A percentile compares a stretch with the other conserved stretches of the same genome.
phyloP scores from a whole-genome alignment of 2,888 invertebrate species.

The Nomada fucata region DNA sequence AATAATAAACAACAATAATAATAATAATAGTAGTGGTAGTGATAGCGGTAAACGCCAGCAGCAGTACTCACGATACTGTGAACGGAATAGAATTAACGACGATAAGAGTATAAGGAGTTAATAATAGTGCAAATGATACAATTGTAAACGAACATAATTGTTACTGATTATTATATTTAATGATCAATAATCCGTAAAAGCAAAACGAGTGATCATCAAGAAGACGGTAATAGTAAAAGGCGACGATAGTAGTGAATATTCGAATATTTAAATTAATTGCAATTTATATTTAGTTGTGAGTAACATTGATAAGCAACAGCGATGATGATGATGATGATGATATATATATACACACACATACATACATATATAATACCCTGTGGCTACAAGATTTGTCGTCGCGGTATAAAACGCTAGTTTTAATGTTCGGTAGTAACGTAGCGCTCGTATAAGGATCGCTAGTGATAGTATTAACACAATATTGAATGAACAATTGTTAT shows the following conservation, averaged over 20 bases:
- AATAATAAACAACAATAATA: slow-evolving; percentile 13
- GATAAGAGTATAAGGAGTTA: slow-evolving; percentile 41
- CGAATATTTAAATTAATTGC: slow-evolving; percentile 37
- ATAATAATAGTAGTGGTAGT: slow-evolving; percentile 23
- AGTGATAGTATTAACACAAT: slow-evolving; percentile 32
- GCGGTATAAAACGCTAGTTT: slow-evolving; percentile 3
- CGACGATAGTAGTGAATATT: slow-evolving; percentile 40
- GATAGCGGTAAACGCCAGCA: slow-evolving; percentile 23
- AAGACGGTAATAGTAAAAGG: slow-evolving; percentile 44
- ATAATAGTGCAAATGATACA: slow-evolving; percentile 18
- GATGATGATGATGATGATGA: slow-evolving; percentile 22
- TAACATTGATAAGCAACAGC: slow-evolving; percentile 35
- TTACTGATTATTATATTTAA: slow-evolving; percentile 46
- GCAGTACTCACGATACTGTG: slow-evolving; percentile 31
- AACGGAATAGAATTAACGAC: slow-evolving; percentile 37
- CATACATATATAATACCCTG: background rate
- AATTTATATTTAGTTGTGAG: slow-evolving; percentile 42
- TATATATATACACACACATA: background rate
- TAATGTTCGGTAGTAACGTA: slow-evolving; percentile 16
- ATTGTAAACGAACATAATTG: slow-evolving; percentile 30
- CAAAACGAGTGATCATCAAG: slow-evolving; percentile 47
- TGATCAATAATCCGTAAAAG: slow-evolving; percentile 57
- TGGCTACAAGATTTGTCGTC: slow-evolving; percentile 11
- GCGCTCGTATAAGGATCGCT: slow-evolving; percentile 39
- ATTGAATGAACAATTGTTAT: background rate